These are phyloP conservation scores for Sycobia sp. DNA, from an alignment of 1,140 invertebrate species.

Conservation along the genomic window DNA sequence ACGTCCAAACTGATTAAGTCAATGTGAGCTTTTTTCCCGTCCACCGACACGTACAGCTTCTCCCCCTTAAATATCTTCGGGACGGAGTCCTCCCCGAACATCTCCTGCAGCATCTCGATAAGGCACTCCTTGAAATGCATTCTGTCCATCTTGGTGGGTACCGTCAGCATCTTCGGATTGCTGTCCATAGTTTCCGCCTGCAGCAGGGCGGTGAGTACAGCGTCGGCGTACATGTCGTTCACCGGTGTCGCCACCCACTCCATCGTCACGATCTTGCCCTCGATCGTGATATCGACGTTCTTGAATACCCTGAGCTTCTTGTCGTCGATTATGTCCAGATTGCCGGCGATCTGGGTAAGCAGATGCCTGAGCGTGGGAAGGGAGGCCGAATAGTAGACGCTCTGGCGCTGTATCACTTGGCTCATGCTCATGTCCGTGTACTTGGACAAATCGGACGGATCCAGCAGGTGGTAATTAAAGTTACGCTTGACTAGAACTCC, in stretches of 20 bases:
- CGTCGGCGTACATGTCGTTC: conserved; percentile 98
- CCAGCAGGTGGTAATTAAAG: conserved; percentile 96
- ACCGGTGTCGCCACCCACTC: conserved; percentile 95
- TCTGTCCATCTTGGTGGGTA: conserved; percentile 74
- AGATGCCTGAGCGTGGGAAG: conserved; percentile 81
- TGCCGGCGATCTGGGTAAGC: conserved; percentile 81
- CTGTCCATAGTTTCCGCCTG: conserved; percentile 74
- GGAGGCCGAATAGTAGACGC: conserved; percentile 84
- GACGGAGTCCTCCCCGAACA: conserved; percentile 94
- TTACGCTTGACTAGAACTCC: conserved; percentile 97
- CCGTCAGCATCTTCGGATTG: conserved; percentile 66
- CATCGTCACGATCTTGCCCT: conserved; percentile 82
- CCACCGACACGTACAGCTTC: conserved; percentile 82
- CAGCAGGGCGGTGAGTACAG: conserved; percentile 83
- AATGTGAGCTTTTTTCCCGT: conserved; percentile 84
- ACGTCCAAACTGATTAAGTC: conserved; percentile 84
- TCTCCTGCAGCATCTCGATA: conserved; percentile 90
- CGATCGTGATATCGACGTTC: conserved; percentile 81
- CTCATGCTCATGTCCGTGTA: conserved; percentile 96
- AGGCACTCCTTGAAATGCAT: conserved; percentile 93
- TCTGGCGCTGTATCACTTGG: conserved; percentile 88
- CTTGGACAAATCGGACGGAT: conserved; percentile 88
- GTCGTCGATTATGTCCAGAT: conserved; percentile 77
- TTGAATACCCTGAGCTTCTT: conserved; percentile 78
- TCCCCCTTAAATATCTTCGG: conserved; percentile 94